phyloP scores from a whole-genome alignment of 2,888 invertebrate genomes.

The Pilophorus perplexus region DNA sequence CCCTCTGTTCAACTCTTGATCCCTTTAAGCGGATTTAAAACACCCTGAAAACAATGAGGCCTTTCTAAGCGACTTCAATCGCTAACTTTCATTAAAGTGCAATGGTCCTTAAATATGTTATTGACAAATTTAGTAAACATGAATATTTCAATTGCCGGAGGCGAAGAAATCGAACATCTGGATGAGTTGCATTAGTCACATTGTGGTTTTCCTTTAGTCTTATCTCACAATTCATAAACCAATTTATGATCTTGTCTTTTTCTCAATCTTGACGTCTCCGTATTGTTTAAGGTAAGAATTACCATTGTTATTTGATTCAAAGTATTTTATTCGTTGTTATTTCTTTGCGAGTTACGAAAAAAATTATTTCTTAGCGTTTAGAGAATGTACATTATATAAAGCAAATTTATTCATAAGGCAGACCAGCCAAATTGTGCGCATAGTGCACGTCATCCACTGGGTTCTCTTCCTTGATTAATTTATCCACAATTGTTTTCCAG shows the following conservation, averaged over 20 bases:
- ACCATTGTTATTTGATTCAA: slow-evolving; percentile 44
- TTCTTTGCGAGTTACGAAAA: background rate
- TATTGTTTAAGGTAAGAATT: slow-evolving; percentile 27
- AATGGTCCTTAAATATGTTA: slow-evolving; percentile 15
- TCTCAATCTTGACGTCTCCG: slow-evolving; percentile 2
- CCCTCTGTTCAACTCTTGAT: too few relatives aligned
- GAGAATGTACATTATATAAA: too few relatives aligned
- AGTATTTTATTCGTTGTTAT: slow-evolving; percentile 44
- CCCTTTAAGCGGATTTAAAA: too few relatives aligned
- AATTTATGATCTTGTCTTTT: slow-evolving; percentile 23
- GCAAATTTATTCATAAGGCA: too few relatives aligned
- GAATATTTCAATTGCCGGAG: background rate
- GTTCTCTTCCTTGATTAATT: too few relatives aligned
- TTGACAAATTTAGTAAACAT: background rate
- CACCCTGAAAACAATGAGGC: too few relatives aligned
- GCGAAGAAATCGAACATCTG: slow-evolving; percentile 24
- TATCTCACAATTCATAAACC: slow-evolving; percentile 6
- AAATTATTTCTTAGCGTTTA: background rate
- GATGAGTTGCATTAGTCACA: slow-evolving; percentile 42
- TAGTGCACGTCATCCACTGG: too few relatives aligned
- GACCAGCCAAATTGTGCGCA: too few relatives aligned
- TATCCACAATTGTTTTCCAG: too few relatives aligned
- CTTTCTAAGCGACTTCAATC: background rate
- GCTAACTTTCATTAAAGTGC: slow-evolving; percentile 30
- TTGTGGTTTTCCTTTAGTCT: slow-evolving; percentile 20